A percentile compares a stretch with the other conserved stretches of the same genome.
phyloP scores from a whole-genome alignment of 2,113 vertebrate genomes.

The Chunga burmeisteri region DNA sequence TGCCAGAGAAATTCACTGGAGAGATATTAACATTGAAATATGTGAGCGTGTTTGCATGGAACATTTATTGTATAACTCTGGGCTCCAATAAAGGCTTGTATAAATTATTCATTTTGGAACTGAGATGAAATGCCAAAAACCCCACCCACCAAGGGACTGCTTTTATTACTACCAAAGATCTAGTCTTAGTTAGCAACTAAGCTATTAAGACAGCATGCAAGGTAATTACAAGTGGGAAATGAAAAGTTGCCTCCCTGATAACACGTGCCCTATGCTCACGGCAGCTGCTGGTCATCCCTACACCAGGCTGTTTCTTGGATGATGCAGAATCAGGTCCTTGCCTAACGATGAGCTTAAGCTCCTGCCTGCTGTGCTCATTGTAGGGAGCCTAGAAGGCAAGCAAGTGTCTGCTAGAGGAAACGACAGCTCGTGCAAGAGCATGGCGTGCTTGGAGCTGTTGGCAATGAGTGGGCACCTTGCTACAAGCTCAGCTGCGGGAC shows the following conservation, averaged over 20 bases:
- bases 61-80: constrained; percentile 60
- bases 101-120: constrained; percentile 74
- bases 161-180: background rate
- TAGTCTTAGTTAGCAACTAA: background rate
- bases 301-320: fast-evolving
- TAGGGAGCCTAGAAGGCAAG: background rate
- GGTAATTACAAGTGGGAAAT: background rate
- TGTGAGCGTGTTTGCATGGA: constrained; percentile 62
- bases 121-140: constrained; percentile 49
- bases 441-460: fast-evolving
- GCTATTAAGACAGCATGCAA: background rate
- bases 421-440: fast-evolving
- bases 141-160: constrained; percentile 39
- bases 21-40: constrained; percentile 66
- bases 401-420: background rate
- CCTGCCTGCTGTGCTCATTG: fast-evolving
- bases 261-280: fast-evolving
- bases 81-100: constrained; percentile 60
- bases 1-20: constrained; percentile 61
- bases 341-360: fast-evolving
- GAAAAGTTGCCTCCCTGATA: background rate
- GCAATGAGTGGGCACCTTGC: fast-evolving
- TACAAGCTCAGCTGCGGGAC: fast-evolving
- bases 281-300: background rate
- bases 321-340: fast-evolving